A percentile compares a stretch with the other conserved stretches of the same genome.
Conservation (phyloP, 2,113 vertebrate species). For the Pogona vitticeps region DNA sequence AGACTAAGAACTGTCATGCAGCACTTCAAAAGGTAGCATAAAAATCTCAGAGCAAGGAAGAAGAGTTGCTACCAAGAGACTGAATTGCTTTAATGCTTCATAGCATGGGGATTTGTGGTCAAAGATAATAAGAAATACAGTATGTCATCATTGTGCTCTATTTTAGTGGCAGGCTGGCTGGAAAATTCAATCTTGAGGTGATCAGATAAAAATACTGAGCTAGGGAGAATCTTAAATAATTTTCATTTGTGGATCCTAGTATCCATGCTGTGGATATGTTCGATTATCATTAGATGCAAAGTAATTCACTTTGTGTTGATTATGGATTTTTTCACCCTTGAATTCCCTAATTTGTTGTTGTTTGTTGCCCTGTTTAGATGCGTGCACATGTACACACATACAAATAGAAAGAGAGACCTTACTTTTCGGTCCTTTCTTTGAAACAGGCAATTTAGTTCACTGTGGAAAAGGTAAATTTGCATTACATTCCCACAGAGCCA, state of each 20-base stretch:
- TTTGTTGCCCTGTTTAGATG: background rate
- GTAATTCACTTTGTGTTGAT: constrained; percentile 56
- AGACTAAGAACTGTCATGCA: constrained; percentile 49
- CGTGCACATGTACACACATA: too few relatives aligned
- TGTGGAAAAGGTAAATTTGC: too few relatives aligned
- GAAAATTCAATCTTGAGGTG: constrained; percentile 60
- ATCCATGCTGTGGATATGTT: constrained; percentile 62
- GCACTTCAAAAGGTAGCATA: constrained; percentile 48
- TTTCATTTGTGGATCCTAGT: constrained; percentile 64
- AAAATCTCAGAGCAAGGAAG: constrained; percentile 56
- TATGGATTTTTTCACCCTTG: constrained; percentile 48
- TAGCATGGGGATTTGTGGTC: constrained; percentile 36
- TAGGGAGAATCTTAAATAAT: constrained; percentile 41
- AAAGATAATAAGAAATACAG: constrained; percentile 59
- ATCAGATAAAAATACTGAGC: constrained; percentile 46
- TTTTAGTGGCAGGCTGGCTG: constrained; percentile 59
- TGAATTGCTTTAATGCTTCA: constrained; percentile 52
- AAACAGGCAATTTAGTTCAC: background rate
- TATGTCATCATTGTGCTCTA: constrained; percentile 54
- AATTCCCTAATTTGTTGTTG: background rate
- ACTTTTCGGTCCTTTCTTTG: background rate
- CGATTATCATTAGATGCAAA: constrained; percentile 73
- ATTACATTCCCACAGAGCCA: too few relatives aligned
- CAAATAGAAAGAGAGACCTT: too few relatives aligned
- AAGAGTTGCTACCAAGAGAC: constrained; percentile 42